A percentile compares a stretch with the other conserved stretches of the same genome.
These are phyloP conservation scores for Perithous albicinctus DNA, from an alignment of 2,888 invertebrate genomes.

Conservation along the genomic window DNA sequence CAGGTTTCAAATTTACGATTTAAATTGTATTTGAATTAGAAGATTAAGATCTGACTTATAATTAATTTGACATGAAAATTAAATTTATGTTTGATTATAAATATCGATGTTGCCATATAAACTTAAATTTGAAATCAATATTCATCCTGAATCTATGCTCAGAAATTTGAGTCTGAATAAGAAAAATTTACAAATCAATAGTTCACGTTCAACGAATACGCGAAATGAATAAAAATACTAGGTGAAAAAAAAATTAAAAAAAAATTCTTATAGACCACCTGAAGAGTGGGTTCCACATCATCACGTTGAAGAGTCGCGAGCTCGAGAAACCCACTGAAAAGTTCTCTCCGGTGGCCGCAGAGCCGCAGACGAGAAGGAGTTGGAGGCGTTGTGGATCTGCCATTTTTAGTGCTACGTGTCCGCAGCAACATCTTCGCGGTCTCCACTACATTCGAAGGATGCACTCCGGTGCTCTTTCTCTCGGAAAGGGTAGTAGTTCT, in stretches of 20 bases:
- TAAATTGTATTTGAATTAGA: no score
- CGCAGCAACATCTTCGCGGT: slow-evolving; percentile 36
- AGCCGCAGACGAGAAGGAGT: slow-evolving; percentile 35
- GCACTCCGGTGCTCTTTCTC: slow-evolving; percentile 23
- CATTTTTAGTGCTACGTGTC: slow-evolving; percentile 42
- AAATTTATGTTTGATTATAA: no score
- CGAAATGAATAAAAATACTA: no score
- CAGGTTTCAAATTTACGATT: no score
- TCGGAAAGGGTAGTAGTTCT: slow-evolving; percentile 43
- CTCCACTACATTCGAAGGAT: neutral
- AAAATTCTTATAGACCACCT: neutral
- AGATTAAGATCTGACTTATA: no score
- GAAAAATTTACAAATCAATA: neutral
- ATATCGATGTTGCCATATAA: no score
- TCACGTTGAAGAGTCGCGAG: neutral
- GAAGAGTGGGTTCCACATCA: neutral
- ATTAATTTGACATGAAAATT: no score
- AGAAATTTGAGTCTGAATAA: no score
- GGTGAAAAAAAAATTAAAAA: neutral
- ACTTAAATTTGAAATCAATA: no score
- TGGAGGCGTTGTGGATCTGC: slow-evolving; percentile 33
- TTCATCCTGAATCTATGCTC: no score
- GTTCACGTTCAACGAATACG: neutral
- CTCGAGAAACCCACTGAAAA: slow-evolving; percentile 6
- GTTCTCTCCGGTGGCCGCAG: neutral